Percentiles rank a stretch among this genome's conserved stretches.
Conservation (phyloP, 2,113 vertebrate species). For the Macroglossus sobrinus region DNA sequence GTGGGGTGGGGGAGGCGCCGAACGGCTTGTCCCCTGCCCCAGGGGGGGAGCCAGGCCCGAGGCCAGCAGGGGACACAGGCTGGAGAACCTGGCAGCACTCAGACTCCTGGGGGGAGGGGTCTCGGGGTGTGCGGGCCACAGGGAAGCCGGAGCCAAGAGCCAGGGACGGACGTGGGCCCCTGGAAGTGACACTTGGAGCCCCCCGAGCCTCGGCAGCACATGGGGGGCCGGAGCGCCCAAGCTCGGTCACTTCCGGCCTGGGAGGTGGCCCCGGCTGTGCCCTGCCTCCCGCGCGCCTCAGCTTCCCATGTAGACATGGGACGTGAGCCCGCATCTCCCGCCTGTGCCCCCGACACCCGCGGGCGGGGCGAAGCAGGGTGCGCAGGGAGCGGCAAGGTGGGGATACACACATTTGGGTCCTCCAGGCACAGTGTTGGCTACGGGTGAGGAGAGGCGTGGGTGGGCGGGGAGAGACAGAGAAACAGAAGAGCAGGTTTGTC, state of each 20-base stretch:
- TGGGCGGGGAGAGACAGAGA: slow-evolving; percentile 73
- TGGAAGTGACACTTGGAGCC: not conserved
- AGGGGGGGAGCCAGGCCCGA: not conserved
- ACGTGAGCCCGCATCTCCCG: not conserved
- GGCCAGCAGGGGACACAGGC: not conserved
- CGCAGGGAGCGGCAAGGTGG: slow-evolving; percentile 74
- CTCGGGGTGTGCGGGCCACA: too few relatives aligned
- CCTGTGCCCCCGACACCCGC: slow-evolving; percentile 65
- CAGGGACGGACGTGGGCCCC: not conserved
- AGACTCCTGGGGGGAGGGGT: not conserved
- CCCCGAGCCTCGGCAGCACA: not conserved
- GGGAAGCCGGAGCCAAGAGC: not conserved
- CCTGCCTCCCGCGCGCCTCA: not conserved
- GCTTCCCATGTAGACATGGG: not conserved
- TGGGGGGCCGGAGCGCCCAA: not conserved
- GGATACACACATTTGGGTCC: slow-evolving; percentile 89
- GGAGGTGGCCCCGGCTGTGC: not conserved
- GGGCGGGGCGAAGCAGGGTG: slow-evolving; percentile 69
- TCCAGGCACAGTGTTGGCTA: slow-evolving; percentile 85
- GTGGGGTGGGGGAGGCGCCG: not conserved
- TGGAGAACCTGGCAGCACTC: not conserved
- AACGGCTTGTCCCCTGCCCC: not conserved
- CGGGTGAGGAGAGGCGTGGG: slow-evolving; percentile 75
- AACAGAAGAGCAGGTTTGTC: slow-evolving; percentile 82
- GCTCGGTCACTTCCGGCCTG: not conserved